phyloP scores from a whole-genome alignment of 2,888 invertebrate species.

The Leptopilina drosophilae region DNA sequence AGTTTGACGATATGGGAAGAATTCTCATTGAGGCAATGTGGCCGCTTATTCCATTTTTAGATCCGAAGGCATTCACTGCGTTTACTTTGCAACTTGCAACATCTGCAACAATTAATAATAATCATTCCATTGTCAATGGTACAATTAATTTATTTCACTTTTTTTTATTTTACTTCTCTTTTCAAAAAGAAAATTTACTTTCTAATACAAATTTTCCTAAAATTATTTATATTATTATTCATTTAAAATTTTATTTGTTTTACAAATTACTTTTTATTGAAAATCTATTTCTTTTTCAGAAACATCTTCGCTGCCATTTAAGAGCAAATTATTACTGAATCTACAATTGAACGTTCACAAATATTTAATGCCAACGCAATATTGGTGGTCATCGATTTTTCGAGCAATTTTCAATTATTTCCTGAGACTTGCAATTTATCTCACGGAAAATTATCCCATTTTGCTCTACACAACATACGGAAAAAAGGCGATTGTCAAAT shows the following conservation, averaged over 20 bases:
- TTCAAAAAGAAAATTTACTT: too few relatives aligned
- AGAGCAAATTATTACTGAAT: constrained; percentile 71
- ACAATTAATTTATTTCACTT: not conserved
- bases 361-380: constrained; percentile 68
- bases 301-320: constrained; percentile 63
- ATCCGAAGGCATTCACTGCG: constrained; percentile 80
- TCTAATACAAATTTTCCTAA: too few relatives aligned
- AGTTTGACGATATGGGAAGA: constrained; percentile 83
- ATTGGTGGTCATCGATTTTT: constrained; percentile 76
- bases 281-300: constrained; percentile 59
- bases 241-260: not conserved
- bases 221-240: too few relatives aligned
- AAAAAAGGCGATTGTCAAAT: constrained; percentile 77
- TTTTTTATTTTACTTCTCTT: not conserved
- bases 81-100: constrained; percentile 79
- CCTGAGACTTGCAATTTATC: constrained; percentile 80
- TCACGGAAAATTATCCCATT: constrained; percentile 84
- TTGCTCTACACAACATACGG: constrained; percentile 84
- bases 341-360: constrained; percentile 73
- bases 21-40: constrained; percentile 84
- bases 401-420: constrained; percentile 82
- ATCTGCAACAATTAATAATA: constrained; percentile 69
- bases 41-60: constrained; percentile 82
- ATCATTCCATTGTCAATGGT: constrained; percentile 70
- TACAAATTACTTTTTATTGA: not conserved